These are phyloP conservation scores for Equus quagga DNA, from an alignment of 2,113 vertebrate genomes.

Conservation along the genomic window DNA sequence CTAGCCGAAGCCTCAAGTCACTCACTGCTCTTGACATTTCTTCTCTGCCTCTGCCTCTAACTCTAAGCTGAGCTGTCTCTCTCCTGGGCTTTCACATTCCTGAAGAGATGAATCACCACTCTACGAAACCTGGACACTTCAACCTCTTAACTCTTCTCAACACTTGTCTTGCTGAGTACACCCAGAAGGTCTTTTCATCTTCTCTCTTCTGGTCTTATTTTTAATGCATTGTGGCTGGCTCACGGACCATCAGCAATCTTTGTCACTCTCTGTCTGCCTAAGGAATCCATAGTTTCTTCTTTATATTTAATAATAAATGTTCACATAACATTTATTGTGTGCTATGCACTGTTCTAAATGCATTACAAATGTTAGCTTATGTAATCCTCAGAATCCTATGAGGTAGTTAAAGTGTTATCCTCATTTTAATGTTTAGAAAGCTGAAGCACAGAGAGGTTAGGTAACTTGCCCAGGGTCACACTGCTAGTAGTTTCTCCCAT, in stretches of 20 bases:
- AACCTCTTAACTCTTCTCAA: not conserved
- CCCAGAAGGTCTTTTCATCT: not conserved
- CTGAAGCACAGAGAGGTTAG: not conserved
- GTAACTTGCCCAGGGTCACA: not conserved
- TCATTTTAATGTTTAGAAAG: not conserved
- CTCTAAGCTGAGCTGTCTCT: not conserved
- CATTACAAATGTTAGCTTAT: not conserved
- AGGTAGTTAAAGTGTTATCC: no score
- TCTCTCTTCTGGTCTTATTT: not conserved
- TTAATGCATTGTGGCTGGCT: not conserved
- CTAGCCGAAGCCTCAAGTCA: no score
- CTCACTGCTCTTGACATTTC: not conserved
- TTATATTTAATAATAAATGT: not conserved
- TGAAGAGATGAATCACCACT: not conserved
- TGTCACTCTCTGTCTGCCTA: not conserved
- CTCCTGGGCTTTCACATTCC: not conserved
- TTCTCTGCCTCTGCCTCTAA: not conserved
- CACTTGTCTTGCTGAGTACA: not conserved
- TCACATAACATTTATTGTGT: not conserved
- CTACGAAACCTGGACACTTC: not conserved
- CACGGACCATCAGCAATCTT: not conserved
- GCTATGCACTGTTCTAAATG: not conserved
- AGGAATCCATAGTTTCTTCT: not conserved
- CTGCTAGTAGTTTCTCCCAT: not conserved
- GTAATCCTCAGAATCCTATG: not conserved